Evolutionary conservation across 2,113 vertebrate species (phyloP).

Genomic region (Platycercus adscitus): DNA sequence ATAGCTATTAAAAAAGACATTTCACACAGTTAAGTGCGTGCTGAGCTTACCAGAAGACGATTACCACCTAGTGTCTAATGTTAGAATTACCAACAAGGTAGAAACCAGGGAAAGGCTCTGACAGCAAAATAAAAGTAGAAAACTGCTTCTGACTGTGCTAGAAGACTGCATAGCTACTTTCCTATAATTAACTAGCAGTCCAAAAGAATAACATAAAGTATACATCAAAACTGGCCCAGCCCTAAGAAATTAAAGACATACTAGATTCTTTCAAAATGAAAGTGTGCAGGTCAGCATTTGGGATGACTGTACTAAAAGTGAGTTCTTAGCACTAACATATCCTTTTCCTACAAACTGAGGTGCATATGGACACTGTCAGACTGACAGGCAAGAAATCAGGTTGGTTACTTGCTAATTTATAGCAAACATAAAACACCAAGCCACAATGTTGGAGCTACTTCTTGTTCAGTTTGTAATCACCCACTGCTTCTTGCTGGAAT

Average conservation of each 20-base stretch:
- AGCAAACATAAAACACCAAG: neutral
- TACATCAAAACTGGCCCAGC: neutral
- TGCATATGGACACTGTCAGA: neutral
- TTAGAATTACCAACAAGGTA: neutral
- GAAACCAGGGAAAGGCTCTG: neutral
- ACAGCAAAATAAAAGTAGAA: neutral
- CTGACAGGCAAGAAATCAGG: neutral
- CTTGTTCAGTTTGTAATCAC: neutral
- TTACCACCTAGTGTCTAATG: slow-evolving; percentile 37
- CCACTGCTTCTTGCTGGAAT: neutral
- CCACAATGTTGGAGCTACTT: neutral
- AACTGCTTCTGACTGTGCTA: neutral
- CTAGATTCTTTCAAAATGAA: neutral
- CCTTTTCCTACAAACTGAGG: neutral
- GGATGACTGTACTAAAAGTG: neutral
- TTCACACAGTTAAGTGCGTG: neutral
- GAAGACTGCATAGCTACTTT: neutral
- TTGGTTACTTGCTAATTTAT: neutral
- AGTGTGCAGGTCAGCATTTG: neutral
- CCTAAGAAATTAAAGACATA: neutral
- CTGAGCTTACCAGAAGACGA: neutral
- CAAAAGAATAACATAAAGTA: neutral
- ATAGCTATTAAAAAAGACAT: neutral
- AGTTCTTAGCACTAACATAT: neutral
- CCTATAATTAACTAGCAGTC: neutral